A percentile compares a stretch with the other conserved stretches of the same genome.
phyloP scores from a whole-genome alignment of 2,113 vertebrate species.

The Ochotona princeps region DNA sequence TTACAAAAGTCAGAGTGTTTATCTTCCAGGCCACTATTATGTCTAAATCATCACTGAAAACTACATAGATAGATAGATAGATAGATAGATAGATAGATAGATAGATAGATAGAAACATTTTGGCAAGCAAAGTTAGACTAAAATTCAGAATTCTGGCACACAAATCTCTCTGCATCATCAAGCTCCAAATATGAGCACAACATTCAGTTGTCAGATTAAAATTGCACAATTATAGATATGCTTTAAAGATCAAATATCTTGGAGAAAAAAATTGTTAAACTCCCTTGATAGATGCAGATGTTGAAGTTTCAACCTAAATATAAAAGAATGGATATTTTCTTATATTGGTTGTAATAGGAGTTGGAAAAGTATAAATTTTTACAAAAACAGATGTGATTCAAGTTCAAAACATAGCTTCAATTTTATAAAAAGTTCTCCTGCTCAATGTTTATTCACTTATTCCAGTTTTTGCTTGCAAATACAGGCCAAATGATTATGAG shows the following conservation, averaged over 20 bases:
- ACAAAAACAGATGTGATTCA: constrained; percentile 52
- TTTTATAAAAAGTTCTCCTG: constrained; percentile 58
- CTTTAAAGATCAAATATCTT: background rate
- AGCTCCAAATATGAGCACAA: background rate
- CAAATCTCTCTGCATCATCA: background rate
- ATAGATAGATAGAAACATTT: background rate
- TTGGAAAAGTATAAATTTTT: constrained; percentile 59
- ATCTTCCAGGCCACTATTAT: background rate
- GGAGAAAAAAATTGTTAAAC: background rate
- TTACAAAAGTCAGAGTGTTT: background rate
- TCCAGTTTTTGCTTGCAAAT: constrained; percentile 31
- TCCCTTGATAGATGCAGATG: constrained; percentile 18
- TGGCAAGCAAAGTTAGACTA: background rate
- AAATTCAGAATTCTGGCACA: background rate
- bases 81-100: background rate
- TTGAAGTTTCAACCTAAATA: constrained; percentile 16
- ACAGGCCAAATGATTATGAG: constrained; percentile 14
- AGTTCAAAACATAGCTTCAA: constrained; percentile 20
- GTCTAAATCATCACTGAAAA: background rate
- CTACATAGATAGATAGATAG: background rate
- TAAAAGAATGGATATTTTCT: constrained; percentile 23
- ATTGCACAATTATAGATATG: background rate
- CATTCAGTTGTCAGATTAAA: background rate
- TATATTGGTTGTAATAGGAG: constrained; percentile 12
- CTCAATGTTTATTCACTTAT: constrained; percentile 22